These are phyloP conservation scores for Otus sunia DNA, from an alignment of 2,113 vertebrate species.

Conservation along the genomic window DNA sequence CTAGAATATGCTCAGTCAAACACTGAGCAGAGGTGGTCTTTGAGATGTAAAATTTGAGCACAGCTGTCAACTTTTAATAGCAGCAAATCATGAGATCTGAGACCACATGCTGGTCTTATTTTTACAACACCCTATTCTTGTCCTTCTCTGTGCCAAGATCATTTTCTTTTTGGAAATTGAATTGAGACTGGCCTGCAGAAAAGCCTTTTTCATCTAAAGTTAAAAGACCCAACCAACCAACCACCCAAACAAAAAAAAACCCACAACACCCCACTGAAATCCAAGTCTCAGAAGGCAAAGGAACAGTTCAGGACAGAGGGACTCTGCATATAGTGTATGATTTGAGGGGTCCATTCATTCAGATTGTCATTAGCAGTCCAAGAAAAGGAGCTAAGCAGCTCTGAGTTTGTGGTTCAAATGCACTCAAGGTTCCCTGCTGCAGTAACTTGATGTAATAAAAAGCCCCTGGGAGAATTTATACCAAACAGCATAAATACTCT, in stretches of 20 bases:
- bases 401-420: neutral
- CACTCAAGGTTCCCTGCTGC: neutral
- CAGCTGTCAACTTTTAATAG: neutral
- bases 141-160: neutral
- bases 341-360: neutral
- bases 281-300: neutral
- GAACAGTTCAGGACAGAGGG: neutral
- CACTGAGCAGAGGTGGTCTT: neutral
- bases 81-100: neutral
- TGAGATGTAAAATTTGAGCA: neutral
- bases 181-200: neutral
- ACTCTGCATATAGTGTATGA: neutral
- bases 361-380: neutral
- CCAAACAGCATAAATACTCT: neutral
- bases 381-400: neutral
- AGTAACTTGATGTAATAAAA: neutral
- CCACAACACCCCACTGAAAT: neutral
- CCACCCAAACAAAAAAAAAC: neutral
- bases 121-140: neutral
- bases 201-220: neutral
- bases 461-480: neutral
- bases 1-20: neutral
- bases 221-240: neutral
- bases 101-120: neutral
- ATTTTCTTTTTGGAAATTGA: neutral